Percentiles rank a stretch among this genome's conserved stretches.
Evolutionary conservation across 2,113 vertebrate genomes (phyloP).

Genomic region (Solenodon paradoxus): DNA sequence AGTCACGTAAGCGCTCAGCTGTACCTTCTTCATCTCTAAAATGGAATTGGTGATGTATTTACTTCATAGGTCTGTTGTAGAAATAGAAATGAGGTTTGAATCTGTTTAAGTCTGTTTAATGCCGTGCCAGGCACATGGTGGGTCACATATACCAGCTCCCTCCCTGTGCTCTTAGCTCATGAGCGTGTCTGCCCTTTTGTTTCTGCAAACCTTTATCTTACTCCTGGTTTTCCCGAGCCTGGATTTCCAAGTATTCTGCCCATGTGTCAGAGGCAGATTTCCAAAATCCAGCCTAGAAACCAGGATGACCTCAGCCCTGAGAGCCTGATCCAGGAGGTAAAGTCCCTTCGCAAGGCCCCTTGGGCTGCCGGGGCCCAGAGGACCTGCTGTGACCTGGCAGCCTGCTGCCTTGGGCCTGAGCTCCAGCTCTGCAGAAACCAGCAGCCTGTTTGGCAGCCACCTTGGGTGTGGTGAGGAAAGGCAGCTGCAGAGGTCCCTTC

Average conservation of each 20-base stretch:
- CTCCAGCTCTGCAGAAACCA: background rate
- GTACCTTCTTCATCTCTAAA: background rate
- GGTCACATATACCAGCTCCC: background rate
- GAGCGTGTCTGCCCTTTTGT: background rate
- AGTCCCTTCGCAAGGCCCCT: background rate
- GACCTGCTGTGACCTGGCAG: background rate
- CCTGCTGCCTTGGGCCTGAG: background rate
- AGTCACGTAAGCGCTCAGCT: background rate
- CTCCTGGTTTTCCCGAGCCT: background rate
- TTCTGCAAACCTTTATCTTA: background rate
- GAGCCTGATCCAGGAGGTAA: background rate
- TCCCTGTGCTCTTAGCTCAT: background rate
- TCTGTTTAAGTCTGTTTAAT: background rate
- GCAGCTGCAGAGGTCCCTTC: background rate
- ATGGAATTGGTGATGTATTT: background rate
- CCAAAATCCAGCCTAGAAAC: background rate
- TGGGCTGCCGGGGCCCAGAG: fast-evolving
- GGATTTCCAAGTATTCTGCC: background rate
- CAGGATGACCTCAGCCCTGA: background rate
- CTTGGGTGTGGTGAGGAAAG: background rate
- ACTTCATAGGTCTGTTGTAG: background rate
- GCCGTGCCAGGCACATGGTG: background rate
- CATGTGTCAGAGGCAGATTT: background rate
- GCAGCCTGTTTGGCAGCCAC: background rate
- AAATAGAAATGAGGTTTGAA: background rate